Evolutionary conservation across 2,113 vertebrate species (phyloP).

Genomic region (Equus quagga): DNA sequence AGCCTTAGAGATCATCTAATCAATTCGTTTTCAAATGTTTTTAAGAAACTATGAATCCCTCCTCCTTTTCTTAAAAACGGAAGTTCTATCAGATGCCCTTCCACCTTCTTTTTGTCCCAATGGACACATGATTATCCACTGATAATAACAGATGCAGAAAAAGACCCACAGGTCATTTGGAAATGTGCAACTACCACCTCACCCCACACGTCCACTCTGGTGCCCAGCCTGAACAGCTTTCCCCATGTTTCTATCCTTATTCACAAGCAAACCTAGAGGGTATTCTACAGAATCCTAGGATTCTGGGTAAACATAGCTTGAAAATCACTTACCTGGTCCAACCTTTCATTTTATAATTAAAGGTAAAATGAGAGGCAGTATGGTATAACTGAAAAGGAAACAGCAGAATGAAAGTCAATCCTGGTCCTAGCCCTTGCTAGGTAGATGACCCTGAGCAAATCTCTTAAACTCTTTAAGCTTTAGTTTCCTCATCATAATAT

Average conservation of each 20-base stretch:
- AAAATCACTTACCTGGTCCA: not conserved
- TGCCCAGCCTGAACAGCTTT: not conserved
- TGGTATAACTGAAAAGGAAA: not conserved
- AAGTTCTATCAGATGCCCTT: not conserved
- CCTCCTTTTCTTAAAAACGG: not conserved
- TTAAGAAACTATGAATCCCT: not conserved
- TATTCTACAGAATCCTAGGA: not conserved
- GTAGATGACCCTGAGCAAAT: not conserved
- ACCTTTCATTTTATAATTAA: not conserved
- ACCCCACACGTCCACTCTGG: not conserved
- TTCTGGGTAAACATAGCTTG: not conserved
- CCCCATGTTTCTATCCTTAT: not conserved
- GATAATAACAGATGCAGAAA: not conserved
- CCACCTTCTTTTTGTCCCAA: not conserved
- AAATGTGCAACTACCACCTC: not conserved
- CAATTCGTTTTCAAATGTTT: not conserved
- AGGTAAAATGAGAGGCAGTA: not conserved
- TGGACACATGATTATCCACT: not conserved
- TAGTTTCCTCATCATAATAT: conserved; percentile 11
- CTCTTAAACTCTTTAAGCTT: not conserved
- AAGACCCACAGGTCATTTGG: not conserved
- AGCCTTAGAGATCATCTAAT: not conserved
- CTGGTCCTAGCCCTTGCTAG: not conserved
- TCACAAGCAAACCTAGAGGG: not conserved
- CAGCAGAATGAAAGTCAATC: not conserved